Conservation (phyloP, 2,888 invertebrate species). For the Ectemnius lituratus region DNA sequence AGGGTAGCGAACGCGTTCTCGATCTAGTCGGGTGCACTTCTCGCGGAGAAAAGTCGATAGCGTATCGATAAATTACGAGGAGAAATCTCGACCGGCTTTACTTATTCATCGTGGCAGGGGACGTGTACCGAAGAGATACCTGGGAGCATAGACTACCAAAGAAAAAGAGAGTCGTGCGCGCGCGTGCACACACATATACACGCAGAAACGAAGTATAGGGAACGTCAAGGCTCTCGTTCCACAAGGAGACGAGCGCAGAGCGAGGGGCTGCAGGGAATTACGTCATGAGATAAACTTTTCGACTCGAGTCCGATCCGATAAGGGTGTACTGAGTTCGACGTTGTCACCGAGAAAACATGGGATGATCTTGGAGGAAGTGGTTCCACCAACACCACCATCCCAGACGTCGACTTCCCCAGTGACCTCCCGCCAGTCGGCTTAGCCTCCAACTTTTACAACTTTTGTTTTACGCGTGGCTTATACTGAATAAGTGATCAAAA, state of each 20-base stretch:
- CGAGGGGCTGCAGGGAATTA: constrained; percentile 40
- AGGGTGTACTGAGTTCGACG: constrained; percentile 62
- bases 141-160: neutral
- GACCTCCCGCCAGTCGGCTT: neutral
- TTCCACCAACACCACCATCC: constrained; percentile 9
- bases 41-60: constrained; percentile 51
- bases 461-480: constrained; percentile 15
- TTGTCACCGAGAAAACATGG: constrained; percentile 64
- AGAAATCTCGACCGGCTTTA: constrained; percentile 56
- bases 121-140: neutral
- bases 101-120: constrained; percentile 60
- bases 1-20: constrained; percentile 33
- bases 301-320: constrained; percentile 66
- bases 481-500: constrained; percentile 41
- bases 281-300: constrained; percentile 52
- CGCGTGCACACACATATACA: neutral
- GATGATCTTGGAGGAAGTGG: constrained; percentile 56
- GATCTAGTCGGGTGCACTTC: constrained; percentile 47
- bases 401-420: neutral
- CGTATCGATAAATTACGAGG: constrained; percentile 59
- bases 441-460: constrained; percentile 39
- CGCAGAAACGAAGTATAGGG: neutral
- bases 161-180: neutral
- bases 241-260: constrained; percentile 15
- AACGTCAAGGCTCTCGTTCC: constrained; percentile 19